Base-by-base conservation (phyloP, 2,888 invertebrate genomes). In the Scotopteryx bipunctaria region DNA sequence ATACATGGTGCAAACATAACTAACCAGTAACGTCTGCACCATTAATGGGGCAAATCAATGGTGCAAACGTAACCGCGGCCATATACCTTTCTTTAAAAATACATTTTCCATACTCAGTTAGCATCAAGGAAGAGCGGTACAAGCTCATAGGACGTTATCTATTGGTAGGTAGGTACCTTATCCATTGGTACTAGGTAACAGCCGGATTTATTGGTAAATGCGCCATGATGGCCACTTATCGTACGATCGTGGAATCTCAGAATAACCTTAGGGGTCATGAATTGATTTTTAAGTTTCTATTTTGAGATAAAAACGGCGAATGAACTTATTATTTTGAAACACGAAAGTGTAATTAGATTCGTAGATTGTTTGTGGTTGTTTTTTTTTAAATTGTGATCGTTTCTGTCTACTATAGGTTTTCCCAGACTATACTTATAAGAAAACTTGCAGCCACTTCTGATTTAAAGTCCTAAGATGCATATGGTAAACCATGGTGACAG, bases 221-320 rank as follows among this genome's bases (percentile, higher is more conserved):
- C 68, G 59, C 75, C 73, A 66, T 78, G 83, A 86, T 82, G 81
- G 78, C 72, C 78, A 73, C 78, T 81, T 81, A 82, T 74, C 67
- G 74, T 69, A 59, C 68, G 25, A 46, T 42, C 47, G 44, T 51
- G 52, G 38, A 64, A 57, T 63, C 61, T 58, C 56, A 62, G 64
- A 63, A 69, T 80, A 80, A 85, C 83, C 84, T 55, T 46, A n/a
- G 36, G 66, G 84, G 84, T 86, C 83, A 86, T 72, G 79, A 86
- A 88, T 89, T 88, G 87, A 89, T 83, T 87, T 82, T 87, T 78
- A 86, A 80, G 70, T 78, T 82, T 80, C 76, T 76, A 78, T 81
- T 77, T 79, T 78, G 77, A 56, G 52, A 55, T 52, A 48, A 53
- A 38, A 47, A 37, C 32, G 25, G 37, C 23, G 19, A 32, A 48